Evolutionary conservation across 37 sponge, comb jelly and placozoan genomes (phyloP).

Genomic region (Lycopodina hypogea): DNA sequence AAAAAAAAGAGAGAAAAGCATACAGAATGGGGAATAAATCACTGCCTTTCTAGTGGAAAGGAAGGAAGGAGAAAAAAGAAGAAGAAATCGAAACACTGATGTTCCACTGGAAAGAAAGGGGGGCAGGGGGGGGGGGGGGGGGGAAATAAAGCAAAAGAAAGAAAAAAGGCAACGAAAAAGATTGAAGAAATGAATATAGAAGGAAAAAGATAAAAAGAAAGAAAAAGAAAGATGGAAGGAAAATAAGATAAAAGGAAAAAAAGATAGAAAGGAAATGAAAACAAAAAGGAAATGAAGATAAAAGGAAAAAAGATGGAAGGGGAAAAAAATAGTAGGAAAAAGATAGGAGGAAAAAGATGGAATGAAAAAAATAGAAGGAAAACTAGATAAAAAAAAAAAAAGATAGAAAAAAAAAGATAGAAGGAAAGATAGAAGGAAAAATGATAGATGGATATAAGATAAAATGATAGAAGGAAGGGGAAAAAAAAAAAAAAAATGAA

Average conservation of each 20-base stretch:
- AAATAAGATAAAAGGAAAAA: neutral
- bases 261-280: neutral
- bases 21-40: neutral
- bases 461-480: too few relatives aligned
- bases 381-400: neutral
- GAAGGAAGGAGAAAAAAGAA: neutral
- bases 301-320: neutral
- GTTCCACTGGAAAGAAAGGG: neutral
- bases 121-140: neutral
- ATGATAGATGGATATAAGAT: neutral
- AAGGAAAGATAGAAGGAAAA: conserved; percentile 9
- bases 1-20: neutral
- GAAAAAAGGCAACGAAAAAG: neutral
- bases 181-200: neutral
- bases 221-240: neutral
- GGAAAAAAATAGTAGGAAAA: neutral
- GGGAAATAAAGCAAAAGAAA: neutral
- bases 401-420: neutral
- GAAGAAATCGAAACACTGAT: neutral
- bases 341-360: neutral
- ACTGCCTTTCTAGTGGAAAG: neutral
- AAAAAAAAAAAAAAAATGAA: too few relatives aligned
- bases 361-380: neutral
- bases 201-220: neutral
- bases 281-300: neutral